Evolutionary conservation across 1,140 invertebrate genomes (phyloP).

Genomic region (Musca domestica): DNA sequence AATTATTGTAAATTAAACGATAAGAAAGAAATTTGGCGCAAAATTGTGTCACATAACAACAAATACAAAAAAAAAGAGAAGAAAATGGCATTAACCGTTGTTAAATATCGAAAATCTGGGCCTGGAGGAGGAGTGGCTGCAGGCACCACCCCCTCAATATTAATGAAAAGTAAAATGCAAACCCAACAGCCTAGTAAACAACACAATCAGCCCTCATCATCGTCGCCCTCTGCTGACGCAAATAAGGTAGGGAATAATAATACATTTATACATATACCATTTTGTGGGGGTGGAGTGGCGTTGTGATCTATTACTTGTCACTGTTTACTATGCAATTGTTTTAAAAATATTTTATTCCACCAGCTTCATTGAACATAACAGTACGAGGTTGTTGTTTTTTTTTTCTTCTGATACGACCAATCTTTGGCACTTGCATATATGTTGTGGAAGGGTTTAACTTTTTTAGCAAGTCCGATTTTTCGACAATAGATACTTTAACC

Average conservation of each 20-base stretch:
- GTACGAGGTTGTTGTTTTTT: no score
- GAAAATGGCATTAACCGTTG: constrained; percentile 44
- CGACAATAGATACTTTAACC: no score
- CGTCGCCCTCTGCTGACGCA: no score
- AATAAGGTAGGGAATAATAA: constrained; percentile 20
- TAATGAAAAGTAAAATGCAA: constrained; percentile 27
- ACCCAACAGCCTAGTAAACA: background rate
- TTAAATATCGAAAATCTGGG: constrained; percentile 36
- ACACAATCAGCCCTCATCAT: background rate
- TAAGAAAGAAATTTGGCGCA: background rate
- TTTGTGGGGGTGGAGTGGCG: no score
- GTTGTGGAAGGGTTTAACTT: no score
- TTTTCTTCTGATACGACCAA: no score
- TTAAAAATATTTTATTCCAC: no score
- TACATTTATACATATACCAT: background rate
- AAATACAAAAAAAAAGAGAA: background rate
- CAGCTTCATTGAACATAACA: no score
- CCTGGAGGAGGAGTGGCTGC: constrained; percentile 2
- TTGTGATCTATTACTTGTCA: no score
- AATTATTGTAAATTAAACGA: background rate
- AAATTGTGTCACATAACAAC: background rate
- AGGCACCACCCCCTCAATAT: constrained; percentile 10
- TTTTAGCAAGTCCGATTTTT: no score
- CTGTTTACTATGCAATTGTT: no score
- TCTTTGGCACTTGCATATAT: no score